Base-by-base conservation (phyloP, 2,113 vertebrate species). In the Saccopteryx leptura region DNA sequence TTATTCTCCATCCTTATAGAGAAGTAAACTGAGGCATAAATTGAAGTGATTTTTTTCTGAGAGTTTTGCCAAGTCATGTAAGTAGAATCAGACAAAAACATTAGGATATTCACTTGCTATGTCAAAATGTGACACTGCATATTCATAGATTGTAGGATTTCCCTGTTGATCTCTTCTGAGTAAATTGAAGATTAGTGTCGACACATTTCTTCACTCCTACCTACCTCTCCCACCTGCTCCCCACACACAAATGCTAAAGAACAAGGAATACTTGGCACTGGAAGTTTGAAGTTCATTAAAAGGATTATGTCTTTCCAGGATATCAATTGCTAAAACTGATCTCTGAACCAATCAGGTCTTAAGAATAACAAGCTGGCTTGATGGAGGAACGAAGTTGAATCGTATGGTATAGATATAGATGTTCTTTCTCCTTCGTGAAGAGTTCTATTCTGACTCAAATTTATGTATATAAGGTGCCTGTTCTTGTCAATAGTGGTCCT, bases 21-120 rank as follows among this genome's bases (percentile, higher is more conserved):
- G 63, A 4, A 48, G 48, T 93, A 96, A 94, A 96, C 86, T 58
- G 83, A 94, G 92, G 82, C 28, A 72, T 50, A 61, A 48, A 9
- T 39, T 90, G 21, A 92, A 13, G 39, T 75, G 71, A 78, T 60
- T 81, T 85, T 81, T 85, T 72, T 63, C 61, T n/a, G 74, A 48
- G 9, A 8, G 19, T 31, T 54, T 84, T 72, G 31, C 66, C 90
- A 93, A 88, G 31, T 66, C 23, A 4, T 33, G 4, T 31, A 48
- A 66, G 48, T 82, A 93, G 54, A 85, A 48, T 72, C 1, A 13
- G 28, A 61, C 60, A 79, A 46, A 88, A 76, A 61, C 33, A 19
- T 56, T 79, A 31, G 15, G 33, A n/a, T 26, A 52, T 28, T 76
- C 5, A 60, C 2, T n/a, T 54, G 76, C 50, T 21, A 12, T 21